Evolutionary conservation across 1,140 invertebrate species (phyloP).

Genomic region (Musca domestica): DNA sequence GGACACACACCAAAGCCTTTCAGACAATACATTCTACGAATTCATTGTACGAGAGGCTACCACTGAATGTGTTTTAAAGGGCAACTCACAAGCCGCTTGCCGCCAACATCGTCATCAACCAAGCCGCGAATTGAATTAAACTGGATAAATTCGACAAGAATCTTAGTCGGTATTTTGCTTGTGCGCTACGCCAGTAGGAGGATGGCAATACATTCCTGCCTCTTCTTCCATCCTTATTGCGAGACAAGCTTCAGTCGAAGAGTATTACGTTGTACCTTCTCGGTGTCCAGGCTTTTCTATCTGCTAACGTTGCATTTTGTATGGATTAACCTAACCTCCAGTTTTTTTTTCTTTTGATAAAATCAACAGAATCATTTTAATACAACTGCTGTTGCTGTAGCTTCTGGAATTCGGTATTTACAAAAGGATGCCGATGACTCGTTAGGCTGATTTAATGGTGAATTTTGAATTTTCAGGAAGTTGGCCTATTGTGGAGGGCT

Average conservation of each 20-base stretch:
- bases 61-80: neutral
- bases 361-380: conserved; percentile 6
- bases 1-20: conserved; percentile 14
- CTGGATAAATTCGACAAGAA: conserved; percentile 13
- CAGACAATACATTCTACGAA: neutral
- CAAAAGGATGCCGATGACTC: conserved; percentile 12
- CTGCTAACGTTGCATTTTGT: neutral
- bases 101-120: neutral
- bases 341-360: conserved; percentile 8
- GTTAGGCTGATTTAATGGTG: neutral
- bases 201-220: neutral
- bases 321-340: neutral
- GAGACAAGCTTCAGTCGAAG: neutral
- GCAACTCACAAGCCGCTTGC: neutral
- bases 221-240: neutral
- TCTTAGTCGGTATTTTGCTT: neutral
- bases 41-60: neutral
- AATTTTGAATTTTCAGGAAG: conserved; percentile 8
- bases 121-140: neutral
- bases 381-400: conserved; percentile 6
- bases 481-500: neutral
- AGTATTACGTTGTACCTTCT: neutral
- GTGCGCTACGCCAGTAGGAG: neutral
- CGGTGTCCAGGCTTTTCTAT: neutral
- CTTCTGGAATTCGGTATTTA: conserved; percentile 10